Base-by-base conservation (phyloP, 2,797 vertebrate genomes). In the Peromyscus eremicus region DNA sequence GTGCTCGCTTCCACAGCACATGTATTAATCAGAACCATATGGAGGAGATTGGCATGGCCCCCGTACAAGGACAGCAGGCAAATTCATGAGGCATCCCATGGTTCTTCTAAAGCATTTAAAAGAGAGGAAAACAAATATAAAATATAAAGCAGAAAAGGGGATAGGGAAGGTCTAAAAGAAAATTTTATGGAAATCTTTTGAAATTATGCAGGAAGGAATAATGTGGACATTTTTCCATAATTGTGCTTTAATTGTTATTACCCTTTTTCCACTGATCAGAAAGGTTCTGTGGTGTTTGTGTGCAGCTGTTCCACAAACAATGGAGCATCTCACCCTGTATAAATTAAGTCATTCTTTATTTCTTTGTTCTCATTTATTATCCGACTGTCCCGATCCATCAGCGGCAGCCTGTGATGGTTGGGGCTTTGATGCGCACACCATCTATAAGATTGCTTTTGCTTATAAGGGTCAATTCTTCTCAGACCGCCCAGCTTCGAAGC, bases 301-400 rank as follows among this genome's bases (percentile, higher is more conserved):
- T 55, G 52, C 34, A 25, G 52, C 60, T 90, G 82, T 73, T 68
- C 43, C 8, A 46, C 3, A 7, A 55, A 40, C 29, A 94, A 16
- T 40, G 5, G 60, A 81, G 82, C 40, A 29, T 13, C 89, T 86
- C 7, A n/a, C 16, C 66, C 64, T 73, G 1, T 7, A 43, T 46
- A 92, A 94, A 95, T 55, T 91, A 95, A 93, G 29, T 23, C 27
- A 21, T 76, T 46, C 75, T 92, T 87, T 90, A 64, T 71, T 93
- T 94, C 60, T n/a, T 32, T 49, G 68, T 89, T 94, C 81, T 94
- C 70, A 66, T 40, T 70, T 21, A 73, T 84, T 95, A 29, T 57
- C 93, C 10, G 6, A 68, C 79, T 94, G 27, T 76, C 92, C 16
- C 89, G n/a, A 89, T 40, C 71, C 46, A 90, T 76, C 62, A 92